Percentiles rank a stretch among this genome's conserved stretches.
Conservation (phyloP, 2,113 vertebrate species). For the Gallinago media region DNA sequence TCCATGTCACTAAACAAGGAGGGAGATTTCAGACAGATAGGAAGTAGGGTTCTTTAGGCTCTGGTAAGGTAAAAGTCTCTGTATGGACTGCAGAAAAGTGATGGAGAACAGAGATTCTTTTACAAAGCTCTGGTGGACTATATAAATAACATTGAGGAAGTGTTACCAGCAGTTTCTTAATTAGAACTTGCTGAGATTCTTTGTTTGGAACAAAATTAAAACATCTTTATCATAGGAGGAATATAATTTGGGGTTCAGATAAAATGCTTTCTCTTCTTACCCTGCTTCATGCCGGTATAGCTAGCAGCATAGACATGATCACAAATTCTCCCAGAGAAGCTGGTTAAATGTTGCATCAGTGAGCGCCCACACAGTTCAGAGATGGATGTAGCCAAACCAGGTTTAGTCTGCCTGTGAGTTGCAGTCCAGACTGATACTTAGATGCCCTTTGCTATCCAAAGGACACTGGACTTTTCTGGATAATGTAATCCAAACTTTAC, state of each 20-base stretch:
- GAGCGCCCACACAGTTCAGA: background rate
- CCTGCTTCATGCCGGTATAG: background rate
- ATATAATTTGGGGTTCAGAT: background rate
- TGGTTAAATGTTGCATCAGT: background rate
- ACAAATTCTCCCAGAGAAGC: background rate
- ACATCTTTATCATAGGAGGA: background rate
- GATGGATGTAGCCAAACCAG: background rate
- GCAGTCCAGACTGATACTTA: background rate
- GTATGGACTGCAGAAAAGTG: background rate
- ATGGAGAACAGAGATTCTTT: background rate
- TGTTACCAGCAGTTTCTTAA: slow-evolving; percentile 17
- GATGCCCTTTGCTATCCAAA: background rate
- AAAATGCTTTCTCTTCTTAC: background rate
- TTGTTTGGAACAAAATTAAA: background rate
- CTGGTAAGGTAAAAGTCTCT: background rate
- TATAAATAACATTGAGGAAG: slow-evolving; percentile 25
- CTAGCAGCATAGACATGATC: background rate
- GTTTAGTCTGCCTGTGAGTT: background rate
- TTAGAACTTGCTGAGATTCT: background rate
- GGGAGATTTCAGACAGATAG: background rate
- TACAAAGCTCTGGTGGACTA: background rate
- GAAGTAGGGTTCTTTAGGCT: background rate
- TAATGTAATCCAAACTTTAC: background rate
- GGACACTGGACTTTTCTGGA: background rate
- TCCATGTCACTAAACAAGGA: background rate